phyloP scores from a whole-genome alignment of 2,888 invertebrate species.

The Paralinhomoeus sp. region DNA sequence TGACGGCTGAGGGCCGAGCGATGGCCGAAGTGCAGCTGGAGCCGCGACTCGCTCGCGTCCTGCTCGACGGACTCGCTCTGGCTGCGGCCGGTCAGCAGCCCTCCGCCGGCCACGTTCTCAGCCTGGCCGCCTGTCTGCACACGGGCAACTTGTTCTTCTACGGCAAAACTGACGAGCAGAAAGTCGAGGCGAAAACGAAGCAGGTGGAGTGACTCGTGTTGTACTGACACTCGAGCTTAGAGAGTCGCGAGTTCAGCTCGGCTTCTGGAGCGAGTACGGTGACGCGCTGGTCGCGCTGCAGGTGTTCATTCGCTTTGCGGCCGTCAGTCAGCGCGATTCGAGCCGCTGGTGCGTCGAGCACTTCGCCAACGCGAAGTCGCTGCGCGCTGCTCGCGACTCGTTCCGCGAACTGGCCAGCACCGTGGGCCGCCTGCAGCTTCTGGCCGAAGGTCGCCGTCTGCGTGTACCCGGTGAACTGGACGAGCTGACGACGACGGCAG shows the following conservation, averaged over 20 bases:
- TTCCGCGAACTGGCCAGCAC: background rate
- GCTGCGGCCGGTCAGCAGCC: no score
- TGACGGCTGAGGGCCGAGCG: background rate
- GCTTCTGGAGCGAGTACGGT: background rate
- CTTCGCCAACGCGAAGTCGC: background rate
- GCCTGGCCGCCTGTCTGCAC: background rate
- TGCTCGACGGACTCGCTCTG: background rate
- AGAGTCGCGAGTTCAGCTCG: background rate
- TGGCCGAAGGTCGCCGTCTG: background rate
- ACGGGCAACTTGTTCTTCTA: background rate
- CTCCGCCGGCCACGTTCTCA: background rate
- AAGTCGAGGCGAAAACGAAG: background rate
- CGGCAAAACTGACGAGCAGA: background rate
- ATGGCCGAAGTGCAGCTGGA: background rate
- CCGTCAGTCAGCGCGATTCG: background rate
- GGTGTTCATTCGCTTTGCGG: background rate
- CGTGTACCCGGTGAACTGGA: background rate
- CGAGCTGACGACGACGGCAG: no score
- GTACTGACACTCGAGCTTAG: no score
- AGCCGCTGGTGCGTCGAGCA: background rate
- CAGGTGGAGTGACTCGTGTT: no score
- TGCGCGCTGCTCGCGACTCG: background rate
- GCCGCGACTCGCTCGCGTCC: background rate
- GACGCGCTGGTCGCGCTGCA: background rate
- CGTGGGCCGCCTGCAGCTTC: background rate